Percentiles rank a stretch among this genome's conserved stretches.
phyloP scores from a whole-genome alignment of 2,797 vertebrate species.

The Buceros bicornis region DNA sequence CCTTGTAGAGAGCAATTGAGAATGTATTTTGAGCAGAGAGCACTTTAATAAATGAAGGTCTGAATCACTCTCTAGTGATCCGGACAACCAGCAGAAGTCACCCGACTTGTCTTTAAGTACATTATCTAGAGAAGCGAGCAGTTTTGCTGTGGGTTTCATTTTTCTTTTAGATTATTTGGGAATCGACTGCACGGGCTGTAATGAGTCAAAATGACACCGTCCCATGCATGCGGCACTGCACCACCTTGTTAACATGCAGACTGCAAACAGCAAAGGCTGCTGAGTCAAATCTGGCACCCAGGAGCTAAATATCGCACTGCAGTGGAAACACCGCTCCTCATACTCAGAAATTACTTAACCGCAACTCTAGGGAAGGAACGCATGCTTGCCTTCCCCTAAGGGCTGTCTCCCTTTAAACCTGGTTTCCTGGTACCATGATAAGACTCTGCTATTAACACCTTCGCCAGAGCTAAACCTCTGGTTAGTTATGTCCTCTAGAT shows the following conservation, averaged over 20 bases:
- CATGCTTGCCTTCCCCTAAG: neutral
- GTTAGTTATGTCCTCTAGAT: neutral
- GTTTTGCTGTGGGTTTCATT: neutral
- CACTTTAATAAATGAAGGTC: constrained; percentile 40
- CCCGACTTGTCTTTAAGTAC: neutral
- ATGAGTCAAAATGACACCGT: neutral
- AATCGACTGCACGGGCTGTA: neutral
- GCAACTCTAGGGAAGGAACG: neutral
- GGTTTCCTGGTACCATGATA: neutral
- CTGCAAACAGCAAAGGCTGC: constrained; percentile 5
- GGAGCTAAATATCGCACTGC: neutral
- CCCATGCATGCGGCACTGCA: constrained; percentile 15
- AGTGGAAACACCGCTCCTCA: neutral
- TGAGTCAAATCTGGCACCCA: constrained; percentile 50
- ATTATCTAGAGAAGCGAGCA: neutral
- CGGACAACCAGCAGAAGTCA: constrained; percentile 26
- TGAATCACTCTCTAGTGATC: constrained; percentile 6
- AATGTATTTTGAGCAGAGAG: constrained; percentile 20
- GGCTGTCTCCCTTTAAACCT: neutral
- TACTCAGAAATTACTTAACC: constrained; percentile 8
- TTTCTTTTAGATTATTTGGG: neutral
- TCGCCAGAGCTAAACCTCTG: neutral
- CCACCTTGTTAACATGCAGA: neutral
- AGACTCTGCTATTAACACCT: neutral
- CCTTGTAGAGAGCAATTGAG: neutral